Base-by-base conservation (phyloP, 2,113 vertebrate genomes). In the Paralichthys olivaceus region DNA sequence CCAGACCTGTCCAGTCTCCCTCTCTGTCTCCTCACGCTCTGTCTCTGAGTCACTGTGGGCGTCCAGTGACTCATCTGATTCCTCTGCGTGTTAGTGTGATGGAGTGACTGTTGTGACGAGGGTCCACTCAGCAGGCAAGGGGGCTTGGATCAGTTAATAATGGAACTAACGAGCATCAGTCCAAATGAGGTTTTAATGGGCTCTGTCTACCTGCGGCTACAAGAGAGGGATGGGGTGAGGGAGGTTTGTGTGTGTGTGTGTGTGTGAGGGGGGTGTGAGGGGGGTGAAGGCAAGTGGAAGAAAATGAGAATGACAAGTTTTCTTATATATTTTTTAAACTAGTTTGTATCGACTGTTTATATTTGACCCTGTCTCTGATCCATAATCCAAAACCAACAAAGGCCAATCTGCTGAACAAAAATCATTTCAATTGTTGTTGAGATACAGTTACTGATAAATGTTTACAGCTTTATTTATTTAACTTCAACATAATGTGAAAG, bases 171-270 rank as follows among this genome's bases (percentile, higher is more conserved):
- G 80, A 91, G 83, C 84, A 77, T 83, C 79, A 56, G 73, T 69
- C 65, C 69, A 90, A 90, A 93, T 87, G 83, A 89, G 91, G 86
- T 89, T 90, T 90, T 90, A 93, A 92, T 92, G 90, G 83, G 68
- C 77, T 91, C 59, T 59, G 74, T 82, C 79, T 87, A 88, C 84
- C 83, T 87, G 79, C 75, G 68, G 88, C 87, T 83, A 81, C 32
- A 75, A 72, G 55, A 84, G 54, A 85, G 51, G 49, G 67, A 74
- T 72, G 55, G 63, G 37, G n/a, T 14, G 54, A 23, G 49, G 49
- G 49, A 11, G 49, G 49, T 7, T 14, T 53, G 49, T 20, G 20
- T 7, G 7, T 7, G 7, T 53, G 49, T 20, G 20, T 7, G 7
- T 7, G 7, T n/a, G 20, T 1, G 49, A 20, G 19, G 49, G 17